Evolutionary conservation across 37 sponge, comb jelly and placozoan genomes (phyloP).

Genomic region (Crambe crambe): DNA sequence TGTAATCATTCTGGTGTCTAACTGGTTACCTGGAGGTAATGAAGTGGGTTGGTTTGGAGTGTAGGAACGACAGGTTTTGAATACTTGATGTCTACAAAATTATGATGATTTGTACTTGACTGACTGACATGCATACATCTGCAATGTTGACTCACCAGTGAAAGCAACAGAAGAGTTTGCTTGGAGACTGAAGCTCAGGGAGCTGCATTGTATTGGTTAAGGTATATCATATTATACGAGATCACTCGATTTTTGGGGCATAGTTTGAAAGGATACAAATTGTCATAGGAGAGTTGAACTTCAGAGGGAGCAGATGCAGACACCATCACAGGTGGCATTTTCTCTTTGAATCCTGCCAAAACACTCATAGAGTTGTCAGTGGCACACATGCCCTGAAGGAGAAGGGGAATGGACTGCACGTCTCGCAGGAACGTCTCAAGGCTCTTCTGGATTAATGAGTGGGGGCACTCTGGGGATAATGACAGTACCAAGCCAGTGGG

Average conservation of each 20-base stretch:
- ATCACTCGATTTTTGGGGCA: not conserved
- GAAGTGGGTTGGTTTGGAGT: slow-evolving; percentile 13
- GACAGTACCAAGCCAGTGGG: not conserved
- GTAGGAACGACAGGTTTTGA: not conserved
- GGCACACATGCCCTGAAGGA: slow-evolving; percentile 40
- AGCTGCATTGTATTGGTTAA: not conserved
- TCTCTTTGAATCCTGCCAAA: slow-evolving; percentile 2
- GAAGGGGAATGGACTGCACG: slow-evolving; percentile 42
- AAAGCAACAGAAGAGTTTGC: slow-evolving; percentile 6
- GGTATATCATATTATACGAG: not conserved
- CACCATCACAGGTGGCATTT: slow-evolving; percentile 13
- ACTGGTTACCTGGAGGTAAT: slow-evolving; percentile 22
- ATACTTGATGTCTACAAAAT: slow-evolving; percentile 8
- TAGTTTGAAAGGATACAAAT: slow-evolving; percentile 40
- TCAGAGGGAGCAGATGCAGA: slow-evolving; percentile 18
- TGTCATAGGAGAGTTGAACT: slow-evolving; percentile 41
- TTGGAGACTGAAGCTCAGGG: not conserved
- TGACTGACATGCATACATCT: not conserved
- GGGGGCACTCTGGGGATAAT: slow-evolving; percentile 29
- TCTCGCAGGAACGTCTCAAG: slow-evolving; percentile 15
- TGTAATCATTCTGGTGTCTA: not conserved
- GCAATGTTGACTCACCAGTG: slow-evolving; percentile 9
- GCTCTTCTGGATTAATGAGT: not conserved
- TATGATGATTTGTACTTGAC: not conserved
- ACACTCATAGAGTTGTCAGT: slow-evolving; percentile 17